Evolutionary conservation across 2,888 invertebrate genomes (phyloP), one percentile per base, ranked within the genome.

Genomic region (Chalcis sispes): DNA sequence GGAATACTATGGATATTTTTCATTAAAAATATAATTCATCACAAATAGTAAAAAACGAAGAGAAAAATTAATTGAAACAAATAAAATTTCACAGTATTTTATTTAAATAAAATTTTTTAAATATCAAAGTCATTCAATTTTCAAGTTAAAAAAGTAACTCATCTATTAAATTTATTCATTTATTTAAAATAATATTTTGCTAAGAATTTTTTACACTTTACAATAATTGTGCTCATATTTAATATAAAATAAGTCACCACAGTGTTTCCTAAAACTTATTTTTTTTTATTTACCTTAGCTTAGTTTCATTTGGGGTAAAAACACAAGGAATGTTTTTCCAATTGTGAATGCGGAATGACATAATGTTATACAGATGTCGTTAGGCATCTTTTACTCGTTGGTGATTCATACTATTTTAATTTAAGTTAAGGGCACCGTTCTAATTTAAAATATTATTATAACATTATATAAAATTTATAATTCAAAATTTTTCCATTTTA

Each of bases 311-410:
- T 81, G 78, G 79, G 70, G 27, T 66, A 78, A 70, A 83, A 83
- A 85, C 81, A 82, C 82, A 77, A 85, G 86, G 86, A 88, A 88
- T 88, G 88, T 88, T 88, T 84, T 88, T 88, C 88, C 88, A 88
- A 88, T 88, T 88, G 88, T 88, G 88, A 88, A 88, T 88, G 88
- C 83, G 86, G 87, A 88, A 87, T 88, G 87, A 83, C 80, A 78
- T 77, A 48, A 66, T 64, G 56, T 36, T 36, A 64, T 62, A 69
- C 29, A 25, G 40, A 36, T 40, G 50, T 32, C 64, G 48, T 3
- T 69, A 65, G 46, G 10, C 25, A 73, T 67, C 58, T 56, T 25
- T 29, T 46, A 59, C 36, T 18, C 52, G 10, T 27, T 78, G 69
- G 72, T 72, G 72, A 77, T 77, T 74, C 71, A 77, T 67, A 74